Evolutionary conservation across 2,888 invertebrate species (phyloP), one percentile per base, ranked within the genome.

Genomic region (Eremobia ochroleuca): DNA sequence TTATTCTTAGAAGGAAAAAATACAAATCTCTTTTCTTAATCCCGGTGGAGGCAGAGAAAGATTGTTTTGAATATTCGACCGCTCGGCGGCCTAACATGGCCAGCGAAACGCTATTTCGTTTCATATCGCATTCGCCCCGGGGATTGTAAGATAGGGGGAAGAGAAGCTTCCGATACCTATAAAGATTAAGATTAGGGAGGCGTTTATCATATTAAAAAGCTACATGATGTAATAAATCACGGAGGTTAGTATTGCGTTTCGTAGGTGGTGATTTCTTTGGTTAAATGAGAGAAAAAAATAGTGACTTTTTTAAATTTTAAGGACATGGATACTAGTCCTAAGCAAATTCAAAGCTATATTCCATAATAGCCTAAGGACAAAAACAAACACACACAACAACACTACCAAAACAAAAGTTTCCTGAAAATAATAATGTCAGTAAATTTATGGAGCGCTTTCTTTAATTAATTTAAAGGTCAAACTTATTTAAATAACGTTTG

Each of bases 61-160:
- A 92, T 92, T 94, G 92, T 94, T 95, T 94, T 92, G 92, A 93
- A 94, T 93, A 92, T 93, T 91, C 88, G 90, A 82, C 87, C 85
- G 86, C 28, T 64, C 37, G 52, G 46, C 37, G 31, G 70, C 46
- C 88, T 85, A 87, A 85, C 82, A 80, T 88, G 89, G 81, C 75
- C 85, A 81, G 81, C 77, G 87, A 88, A 90, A 89, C 81, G 88
- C 83, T 76, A 71, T 90, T 91, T 91, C 89, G 89, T 92, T 90
- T 90, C 83, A 85, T 91, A 90, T 89, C 86, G 86, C 77, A 62
- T 55, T 69, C 25, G 83, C 90, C 88, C 88, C 71, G 75, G 89
- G 88, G 87, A 87, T 87, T 82, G 66, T 68, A 82, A 86, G 67
- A 71, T 82, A 85, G 18, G 15, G 34, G 11, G 15, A 34, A 72